Base-by-base conservation (phyloP, 2,888 invertebrate species). In the Nomada fucata region DNA sequence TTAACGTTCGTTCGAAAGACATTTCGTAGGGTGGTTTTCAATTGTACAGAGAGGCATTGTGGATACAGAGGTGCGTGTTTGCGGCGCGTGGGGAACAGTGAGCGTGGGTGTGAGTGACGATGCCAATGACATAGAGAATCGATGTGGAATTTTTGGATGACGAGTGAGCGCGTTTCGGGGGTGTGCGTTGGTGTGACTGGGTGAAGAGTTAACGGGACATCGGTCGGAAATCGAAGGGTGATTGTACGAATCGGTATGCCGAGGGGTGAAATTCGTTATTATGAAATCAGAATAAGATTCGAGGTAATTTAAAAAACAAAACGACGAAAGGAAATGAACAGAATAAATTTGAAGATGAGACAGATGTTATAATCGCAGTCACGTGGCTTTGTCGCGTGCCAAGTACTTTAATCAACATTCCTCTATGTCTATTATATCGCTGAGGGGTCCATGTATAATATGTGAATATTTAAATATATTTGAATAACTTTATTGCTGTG, bases 51-150 rank as follows among this genome's bases (percentile, higher is more conserved):
- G 57, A 13, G 50, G 70, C 23, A 20, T 23, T 59, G 42, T 15
- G 2, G 50, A 55, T 42, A 13, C 13, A 47, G 55, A 36, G 50
- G n/a, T 26, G 23, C 52, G 42, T 76, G 63, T 72, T 70, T 50
- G 69, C 69, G 74, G 75, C 69, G 57, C 44, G 44, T 44, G 50
- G 55, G 44, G 61, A 60, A 50, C 63, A 26, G 61, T n/a, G 53
- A 26, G 68, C 50, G 36, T 73, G 52, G 60, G 63, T 55, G 78
- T 47, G 68, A 55, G 75, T 63, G 67, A 75, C 68, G 73, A 75
- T 75, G 74, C 55, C 72, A 72, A 76, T 76, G 76, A 76, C 71
- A 64, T 72, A 63, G 76, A 76, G 72, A 76, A 76, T 76, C 63
- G 76, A 72, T 76, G 76, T 72, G 72, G 72, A 76, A 76, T 64